phyloP scores from a whole-genome alignment of 2,797 vertebrate genomes.

The Dryobates pubescens region DNA sequence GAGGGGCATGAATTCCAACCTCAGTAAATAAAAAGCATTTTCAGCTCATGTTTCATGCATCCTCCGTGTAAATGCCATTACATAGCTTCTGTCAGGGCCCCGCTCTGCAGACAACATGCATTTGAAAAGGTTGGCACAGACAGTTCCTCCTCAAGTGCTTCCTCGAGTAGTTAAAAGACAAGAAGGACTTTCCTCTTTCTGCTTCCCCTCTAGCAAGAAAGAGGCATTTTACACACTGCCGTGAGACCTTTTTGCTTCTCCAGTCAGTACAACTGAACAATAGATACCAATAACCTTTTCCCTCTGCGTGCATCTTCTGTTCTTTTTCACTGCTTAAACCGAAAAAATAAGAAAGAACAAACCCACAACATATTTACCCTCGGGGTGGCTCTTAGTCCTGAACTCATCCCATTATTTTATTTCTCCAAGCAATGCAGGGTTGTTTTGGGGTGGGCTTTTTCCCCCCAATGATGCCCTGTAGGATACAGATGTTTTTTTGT shows the following conservation, averaged over 20 bases:
- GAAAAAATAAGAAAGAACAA: not conserved
- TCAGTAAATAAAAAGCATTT: not conserved
- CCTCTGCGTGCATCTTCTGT: not conserved
- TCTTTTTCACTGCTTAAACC: not conserved
- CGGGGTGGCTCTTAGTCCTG: slow-evolving; percentile 32
- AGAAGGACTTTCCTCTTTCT: not conserved
- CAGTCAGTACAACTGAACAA: not conserved
- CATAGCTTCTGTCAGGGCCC: not conserved
- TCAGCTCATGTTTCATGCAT: not conserved
- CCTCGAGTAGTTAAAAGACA: not conserved
- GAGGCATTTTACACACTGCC: not conserved
- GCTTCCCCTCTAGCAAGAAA: not conserved
- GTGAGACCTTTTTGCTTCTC: not conserved
- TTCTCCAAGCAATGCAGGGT: not conserved
- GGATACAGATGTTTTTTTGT: not conserved
- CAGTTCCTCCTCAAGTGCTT: not conserved
- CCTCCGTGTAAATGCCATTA: not conserved
- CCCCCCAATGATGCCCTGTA: not conserved
- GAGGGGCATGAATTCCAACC: not conserved
- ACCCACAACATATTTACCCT: slow-evolving; percentile 15
- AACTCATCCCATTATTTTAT: slow-evolving; percentile 42
- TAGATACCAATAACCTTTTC: slow-evolving; percentile 5
- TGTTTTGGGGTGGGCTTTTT: not conserved
- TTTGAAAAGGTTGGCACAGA: not conserved
- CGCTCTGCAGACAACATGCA: not conserved